A percentile compares a stretch with the other conserved stretches of the same genome.
Conservation (phyloP, 2,888 invertebrate genomes). For the Aethes cnicana region DNA sequence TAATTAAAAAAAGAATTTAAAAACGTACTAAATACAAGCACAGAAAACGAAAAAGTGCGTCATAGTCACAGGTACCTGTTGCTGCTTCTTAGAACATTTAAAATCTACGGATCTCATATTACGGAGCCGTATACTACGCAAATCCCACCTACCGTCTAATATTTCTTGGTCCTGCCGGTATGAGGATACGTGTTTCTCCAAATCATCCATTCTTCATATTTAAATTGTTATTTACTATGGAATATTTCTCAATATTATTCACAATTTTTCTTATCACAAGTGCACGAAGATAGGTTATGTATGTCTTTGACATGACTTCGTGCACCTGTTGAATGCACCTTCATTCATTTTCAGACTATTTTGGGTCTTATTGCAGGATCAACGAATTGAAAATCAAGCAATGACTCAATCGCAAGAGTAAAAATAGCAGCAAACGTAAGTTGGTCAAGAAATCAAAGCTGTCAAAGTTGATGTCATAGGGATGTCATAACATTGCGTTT, state of each 20-base stretch:
- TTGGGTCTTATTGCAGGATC: neutral
- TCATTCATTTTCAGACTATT: neutral
- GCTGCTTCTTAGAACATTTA: conserved; percentile 35
- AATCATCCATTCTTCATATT: conserved; percentile 82
- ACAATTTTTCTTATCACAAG: conserved; percentile 49
- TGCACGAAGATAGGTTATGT: conserved; percentile 34
- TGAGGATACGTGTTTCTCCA: conserved; percentile 69
- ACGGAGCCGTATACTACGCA: conserved; percentile 41
- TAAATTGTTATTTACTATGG: conserved; percentile 55
- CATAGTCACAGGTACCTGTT: conserved; percentile 30
- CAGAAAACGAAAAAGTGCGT: conserved; percentile 29
- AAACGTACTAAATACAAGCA: conserved; percentile 7
- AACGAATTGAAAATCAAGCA: conserved; percentile 5
- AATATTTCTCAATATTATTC: conserved; percentile 51
- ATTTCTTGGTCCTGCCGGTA: conserved; percentile 77
- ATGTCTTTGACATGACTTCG: conserved; percentile 16
- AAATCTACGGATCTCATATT: conserved; percentile 47
- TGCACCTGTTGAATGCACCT: conserved; percentile 6
- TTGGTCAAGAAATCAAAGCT: conserved; percentile 29
- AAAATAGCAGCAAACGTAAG: conserved; percentile 31
- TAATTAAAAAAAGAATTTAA: conserved; percentile 35
- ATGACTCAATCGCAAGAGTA: conserved; percentile 18
- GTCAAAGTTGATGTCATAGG: conserved; percentile 35
- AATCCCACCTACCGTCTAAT: conserved; percentile 64
- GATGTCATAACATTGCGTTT: conserved; percentile 31